phyloP scores from a whole-genome alignment of 2,797 vertebrate species.

The Phalloptychus januarius region DNA sequence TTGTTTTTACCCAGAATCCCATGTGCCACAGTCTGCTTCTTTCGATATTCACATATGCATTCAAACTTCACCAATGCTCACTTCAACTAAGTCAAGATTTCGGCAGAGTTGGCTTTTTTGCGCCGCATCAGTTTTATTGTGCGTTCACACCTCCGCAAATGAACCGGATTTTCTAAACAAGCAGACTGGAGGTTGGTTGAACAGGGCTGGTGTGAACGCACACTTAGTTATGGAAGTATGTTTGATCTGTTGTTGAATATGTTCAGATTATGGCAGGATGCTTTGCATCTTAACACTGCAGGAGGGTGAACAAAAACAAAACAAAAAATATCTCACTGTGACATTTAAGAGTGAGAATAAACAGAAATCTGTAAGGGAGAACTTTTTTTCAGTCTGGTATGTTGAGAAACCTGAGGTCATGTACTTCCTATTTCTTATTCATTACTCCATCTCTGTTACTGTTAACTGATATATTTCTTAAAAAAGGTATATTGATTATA shows the following conservation, averaged over 20 bases:
- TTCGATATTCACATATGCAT: too few relatives aligned
- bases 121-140: too few relatives aligned
- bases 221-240: background rate
- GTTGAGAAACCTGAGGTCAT: background rate
- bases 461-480: background rate
- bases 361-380: background rate
- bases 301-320: too few relatives aligned
- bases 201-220: too few relatives aligned
- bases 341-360: background rate
- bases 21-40: too few relatives aligned
- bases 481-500: background rate
- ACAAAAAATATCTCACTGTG: background rate
- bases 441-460: background rate
- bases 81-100: too few relatives aligned
- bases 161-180: too few relatives aligned
- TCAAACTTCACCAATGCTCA: too few relatives aligned
- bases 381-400: background rate
- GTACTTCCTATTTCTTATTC: background rate
- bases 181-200: too few relatives aligned
- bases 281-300: background rate
- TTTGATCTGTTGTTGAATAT: background rate
- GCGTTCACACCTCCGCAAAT: too few relatives aligned
- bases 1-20: too few relatives aligned
- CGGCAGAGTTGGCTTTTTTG: too few relatives aligned
- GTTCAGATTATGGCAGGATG: background rate